Conservation (phyloP, 2,888 invertebrate genomes). For the Teleogryllus oceanicus region DNA sequence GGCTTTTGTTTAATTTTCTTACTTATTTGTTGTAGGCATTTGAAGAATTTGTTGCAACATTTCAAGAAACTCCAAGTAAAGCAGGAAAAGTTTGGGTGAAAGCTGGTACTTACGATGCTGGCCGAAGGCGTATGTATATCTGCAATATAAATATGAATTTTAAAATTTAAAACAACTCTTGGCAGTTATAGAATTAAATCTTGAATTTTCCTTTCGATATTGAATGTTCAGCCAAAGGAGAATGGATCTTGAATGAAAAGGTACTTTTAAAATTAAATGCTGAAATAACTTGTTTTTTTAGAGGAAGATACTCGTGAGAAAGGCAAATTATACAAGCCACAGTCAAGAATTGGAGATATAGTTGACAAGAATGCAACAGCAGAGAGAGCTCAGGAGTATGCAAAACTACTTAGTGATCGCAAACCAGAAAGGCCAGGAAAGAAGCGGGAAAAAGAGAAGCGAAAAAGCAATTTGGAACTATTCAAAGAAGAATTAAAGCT, state of each 20-base stretch:
- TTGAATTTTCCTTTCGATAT: too few relatives aligned
- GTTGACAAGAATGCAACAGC: conserved; percentile 57
- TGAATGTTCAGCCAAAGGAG: too few relatives aligned
- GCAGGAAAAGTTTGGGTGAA: conserved; percentile 93
- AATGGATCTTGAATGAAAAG: too few relatives aligned
- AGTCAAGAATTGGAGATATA: conserved; percentile 67
- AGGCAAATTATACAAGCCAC: conserved; percentile 89
- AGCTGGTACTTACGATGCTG: conserved; percentile 95
- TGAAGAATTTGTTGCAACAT: conserved; percentile 95
- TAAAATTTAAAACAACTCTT: background rate
- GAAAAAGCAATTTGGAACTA: conserved; percentile 93
- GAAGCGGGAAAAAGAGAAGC: conserved; percentile 59
- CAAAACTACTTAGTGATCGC: conserved; percentile 60
- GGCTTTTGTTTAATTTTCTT: too few relatives aligned
- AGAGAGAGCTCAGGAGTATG: conserved; percentile 67
- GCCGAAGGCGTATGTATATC: conserved; percentile 71
- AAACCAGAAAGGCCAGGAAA: conserved; percentile 59
- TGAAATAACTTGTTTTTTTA: conserved; percentile 44
- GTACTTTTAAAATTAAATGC: too few relatives aligned
- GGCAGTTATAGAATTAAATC: background rate
- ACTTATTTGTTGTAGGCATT: conserved; percentile 63
- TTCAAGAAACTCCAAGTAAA: conserved; percentile 80
- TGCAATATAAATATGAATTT: background rate
- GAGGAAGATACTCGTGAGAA: conserved; percentile 86
- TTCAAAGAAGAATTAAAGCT: conserved; percentile 97